phyloP scores from a whole-genome alignment of 2,113 vertebrate genomes.

The Mormyrus iriodes region DNA sequence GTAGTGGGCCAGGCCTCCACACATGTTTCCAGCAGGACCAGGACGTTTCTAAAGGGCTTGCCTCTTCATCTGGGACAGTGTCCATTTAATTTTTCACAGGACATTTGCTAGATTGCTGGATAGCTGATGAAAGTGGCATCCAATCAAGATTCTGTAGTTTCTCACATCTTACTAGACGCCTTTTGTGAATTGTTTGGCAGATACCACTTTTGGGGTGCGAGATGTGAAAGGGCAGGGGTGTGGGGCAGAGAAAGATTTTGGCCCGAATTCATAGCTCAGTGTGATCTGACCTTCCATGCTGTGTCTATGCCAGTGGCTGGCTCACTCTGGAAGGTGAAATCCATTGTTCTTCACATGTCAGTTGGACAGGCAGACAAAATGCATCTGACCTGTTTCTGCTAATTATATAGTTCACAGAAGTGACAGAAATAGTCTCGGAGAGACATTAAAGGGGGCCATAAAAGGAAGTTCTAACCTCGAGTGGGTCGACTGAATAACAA shows the following conservation, averaged over 20 bases:
- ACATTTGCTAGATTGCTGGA: not conserved
- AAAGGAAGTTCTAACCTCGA: too few species aligned
- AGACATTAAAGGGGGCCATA: not conserved
- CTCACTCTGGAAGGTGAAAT: slow-evolving; percentile 1
- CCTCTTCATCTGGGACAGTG: not conserved
- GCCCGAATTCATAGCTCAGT: not conserved
- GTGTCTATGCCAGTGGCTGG: not conserved
- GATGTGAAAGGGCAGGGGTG: not conserved
- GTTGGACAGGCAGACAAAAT: not conserved
- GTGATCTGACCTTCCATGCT: not conserved
- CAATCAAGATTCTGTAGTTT: not conserved
- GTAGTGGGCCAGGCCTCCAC: not conserved
- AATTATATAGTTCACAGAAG: slow-evolving; percentile 31
- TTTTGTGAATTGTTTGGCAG: not conserved
- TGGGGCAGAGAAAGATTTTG: not conserved
- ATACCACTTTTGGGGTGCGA: not conserved
- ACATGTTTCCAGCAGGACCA: not conserved
- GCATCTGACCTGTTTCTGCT: slow-evolving; percentile 8
- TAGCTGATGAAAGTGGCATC: not conserved
- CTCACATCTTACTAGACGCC: not conserved
- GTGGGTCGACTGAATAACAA: not conserved
- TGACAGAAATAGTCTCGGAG: slow-evolving; percentile 23
- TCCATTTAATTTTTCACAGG: not conserved
- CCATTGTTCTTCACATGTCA: slow-evolving; percentile 7
- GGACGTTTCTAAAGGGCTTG: not conserved